phyloP scores from a whole-genome alignment of 2,113 vertebrate genomes.

The Calypte anna region DNA sequence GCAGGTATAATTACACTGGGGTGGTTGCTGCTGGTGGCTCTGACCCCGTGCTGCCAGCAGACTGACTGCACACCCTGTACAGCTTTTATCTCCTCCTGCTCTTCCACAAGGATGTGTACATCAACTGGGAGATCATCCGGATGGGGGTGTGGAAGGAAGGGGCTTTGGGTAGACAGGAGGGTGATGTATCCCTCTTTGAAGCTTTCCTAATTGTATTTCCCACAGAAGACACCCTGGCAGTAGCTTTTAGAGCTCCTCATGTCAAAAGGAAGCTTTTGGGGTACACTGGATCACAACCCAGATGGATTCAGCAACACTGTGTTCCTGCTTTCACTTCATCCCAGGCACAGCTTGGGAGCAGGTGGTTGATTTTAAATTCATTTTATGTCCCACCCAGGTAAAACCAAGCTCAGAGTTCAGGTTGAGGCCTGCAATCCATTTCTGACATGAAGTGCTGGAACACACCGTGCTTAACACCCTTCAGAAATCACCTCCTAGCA shows the following conservation, averaged over 20 bases:
- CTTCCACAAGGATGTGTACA: neutral
- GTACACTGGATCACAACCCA: neutral
- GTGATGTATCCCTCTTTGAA: neutral
- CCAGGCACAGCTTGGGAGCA: neutral
- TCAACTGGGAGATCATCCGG: neutral
- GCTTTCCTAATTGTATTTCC: neutral
- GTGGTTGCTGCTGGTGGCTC: neutral
- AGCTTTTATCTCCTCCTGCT: conserved; percentile 9
- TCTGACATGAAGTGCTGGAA: neutral
- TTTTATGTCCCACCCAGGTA: neutral
- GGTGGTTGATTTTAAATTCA: neutral
- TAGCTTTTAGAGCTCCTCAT: neutral
- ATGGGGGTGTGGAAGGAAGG: neutral
- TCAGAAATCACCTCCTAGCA: neutral
- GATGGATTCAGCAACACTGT: neutral
- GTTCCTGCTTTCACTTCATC: neutral
- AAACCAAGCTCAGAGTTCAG: neutral
- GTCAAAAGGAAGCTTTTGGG: neutral
- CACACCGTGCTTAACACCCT: fast-evolving
- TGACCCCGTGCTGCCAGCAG: neutral
- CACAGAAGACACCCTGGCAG: neutral
- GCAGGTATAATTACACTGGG: neutral
- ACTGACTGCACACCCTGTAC: fast-evolving
- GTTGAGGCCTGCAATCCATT: neutral
- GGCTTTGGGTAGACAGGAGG: neutral